Base-by-base conservation (phyloP, 2,888 invertebrate species). In the Graphium colonna region DNA sequence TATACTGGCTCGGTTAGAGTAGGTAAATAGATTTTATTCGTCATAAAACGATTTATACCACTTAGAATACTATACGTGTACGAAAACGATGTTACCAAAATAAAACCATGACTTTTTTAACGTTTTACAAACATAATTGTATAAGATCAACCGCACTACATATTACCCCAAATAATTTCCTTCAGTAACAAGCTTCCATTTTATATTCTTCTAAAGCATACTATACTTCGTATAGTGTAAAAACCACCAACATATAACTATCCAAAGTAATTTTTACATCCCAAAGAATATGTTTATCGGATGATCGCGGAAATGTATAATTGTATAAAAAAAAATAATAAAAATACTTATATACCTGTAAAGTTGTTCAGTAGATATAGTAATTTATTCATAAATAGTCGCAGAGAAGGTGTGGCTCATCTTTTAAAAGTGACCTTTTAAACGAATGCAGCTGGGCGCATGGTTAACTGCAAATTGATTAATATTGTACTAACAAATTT, bases 261-360 rank as follows among this genome's bases (percentile, higher is more conserved):
- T 78, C 87, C 87, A 87, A 88, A 88, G 88, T 83, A 82, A 73
- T 79, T 79, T 79, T 75, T 68, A 79, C 76, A 76, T 79, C 81
- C 88, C 88, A 89, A 88, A 89, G 88, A 88, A 72, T 86, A 86
- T 81, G 79, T 80, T 80, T 78, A 84, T 80, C 74, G 75, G 78
- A 75, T 77, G 75, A 77, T 68, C 72, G 78, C 64, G 76, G 75
- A 78, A 81, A 82, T 88, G 87, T 89, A 88, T 84, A 85, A 86
- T 86, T 88, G 83, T 89, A 82, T 79, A 87, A 82, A 84, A n/a
- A n/a, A 73, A 80, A 74, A 75, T 75, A 78, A 80, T 80, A 80
- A 80, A 82, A 81, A 82, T 79, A 83, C 79, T 77, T 84, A 82
- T 84, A 79, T 83, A 85, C 78, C 65, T 87, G 84, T 88, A 85